Conservation (phyloP, 2,797 vertebrate genomes). For the Triplophysa yarkandensis region DNA sequence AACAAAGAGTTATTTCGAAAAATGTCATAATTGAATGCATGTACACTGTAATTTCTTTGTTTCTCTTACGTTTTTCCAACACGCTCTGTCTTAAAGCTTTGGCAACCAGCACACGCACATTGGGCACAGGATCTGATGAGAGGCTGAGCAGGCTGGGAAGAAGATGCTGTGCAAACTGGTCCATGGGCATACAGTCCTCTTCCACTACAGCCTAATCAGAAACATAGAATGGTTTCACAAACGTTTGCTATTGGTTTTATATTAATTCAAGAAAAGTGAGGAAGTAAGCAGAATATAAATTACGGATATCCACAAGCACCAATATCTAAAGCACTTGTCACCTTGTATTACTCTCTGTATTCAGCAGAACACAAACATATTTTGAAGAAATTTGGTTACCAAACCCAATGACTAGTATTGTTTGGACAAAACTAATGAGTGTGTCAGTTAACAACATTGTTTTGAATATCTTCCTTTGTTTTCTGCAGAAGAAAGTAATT, state of each 20-base stretch:
- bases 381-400: too few relatives aligned
- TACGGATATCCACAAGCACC: background rate
- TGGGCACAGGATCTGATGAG: constrained; percentile 86
- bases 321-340: too few relatives aligned
- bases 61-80: constrained; percentile 82
- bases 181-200: constrained; percentile 84
- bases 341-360: too few relatives aligned
- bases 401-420: too few relatives aligned
- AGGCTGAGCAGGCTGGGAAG: constrained; percentile 88
- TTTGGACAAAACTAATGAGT: too few relatives aligned
- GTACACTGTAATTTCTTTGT: too few relatives aligned
- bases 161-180: constrained; percentile 84
- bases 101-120: constrained; percentile 85
- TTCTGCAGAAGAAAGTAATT: too few relatives aligned
- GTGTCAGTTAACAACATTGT: too few relatives aligned
- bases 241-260: background rate
- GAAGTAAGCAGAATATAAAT: background rate
- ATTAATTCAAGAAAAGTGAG: background rate
- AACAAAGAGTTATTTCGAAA: background rate
- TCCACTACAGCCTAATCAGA: constrained; percentile 78
- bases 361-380: too few relatives aligned
- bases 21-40: background rate
- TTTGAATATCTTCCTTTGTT: too few relatives aligned
- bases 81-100: constrained; percentile 85
- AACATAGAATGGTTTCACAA: background rate